Evolutionary conservation across 1,140 invertebrate species (phyloP), one percentile per base, ranked within the genome.

Genomic region (Bacillus rossius): DNA sequence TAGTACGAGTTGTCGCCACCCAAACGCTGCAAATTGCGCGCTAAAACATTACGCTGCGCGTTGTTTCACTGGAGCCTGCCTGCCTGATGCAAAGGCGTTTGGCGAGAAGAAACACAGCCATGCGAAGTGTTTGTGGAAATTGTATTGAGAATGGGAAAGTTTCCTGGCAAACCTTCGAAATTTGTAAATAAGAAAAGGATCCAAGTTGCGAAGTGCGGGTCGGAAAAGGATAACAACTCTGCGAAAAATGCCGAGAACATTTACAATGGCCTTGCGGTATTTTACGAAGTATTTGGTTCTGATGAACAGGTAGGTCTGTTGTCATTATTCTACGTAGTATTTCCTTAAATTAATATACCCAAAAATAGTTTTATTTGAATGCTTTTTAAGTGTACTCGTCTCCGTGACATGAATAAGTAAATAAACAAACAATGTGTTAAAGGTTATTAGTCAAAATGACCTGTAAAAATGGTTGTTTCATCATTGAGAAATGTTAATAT

Each of bases 81-180:
- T 55, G 53, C 17, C 43, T n/a, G 53, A 38, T 40, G 29, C 5
- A 34, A 34, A 34, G 29, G 29, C 29, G 29, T 34, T 34, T 34
- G 29, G 29, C 29, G 29, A 34, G 5, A 7, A 34, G 29, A 25
- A 55, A 55, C 34, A 55, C 29, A 10, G 29, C 29, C 29, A 22
- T 40, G 53, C 53, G 43, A 43, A 55, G 53, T 55, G 40, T 23
- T 40, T 25, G 22, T 17, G 16, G 25, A 55, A 55, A 55, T 25
- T 38, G 53, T 49, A 8, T 49, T 26, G 38, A 81, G 75, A 71
- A 83, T 83, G 81, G 80, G 78, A 62, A 78, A 87, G 81, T 89
- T 89, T 81, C 87, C 88, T 71, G 87, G 88, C 64, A 89, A 89
- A 81, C 87, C 88, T 73, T 83, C 87, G 64, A 90, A 89, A 80